Base-by-base conservation (phyloP, 2,888 invertebrate genomes). In the Anoncus sp. region DNA sequence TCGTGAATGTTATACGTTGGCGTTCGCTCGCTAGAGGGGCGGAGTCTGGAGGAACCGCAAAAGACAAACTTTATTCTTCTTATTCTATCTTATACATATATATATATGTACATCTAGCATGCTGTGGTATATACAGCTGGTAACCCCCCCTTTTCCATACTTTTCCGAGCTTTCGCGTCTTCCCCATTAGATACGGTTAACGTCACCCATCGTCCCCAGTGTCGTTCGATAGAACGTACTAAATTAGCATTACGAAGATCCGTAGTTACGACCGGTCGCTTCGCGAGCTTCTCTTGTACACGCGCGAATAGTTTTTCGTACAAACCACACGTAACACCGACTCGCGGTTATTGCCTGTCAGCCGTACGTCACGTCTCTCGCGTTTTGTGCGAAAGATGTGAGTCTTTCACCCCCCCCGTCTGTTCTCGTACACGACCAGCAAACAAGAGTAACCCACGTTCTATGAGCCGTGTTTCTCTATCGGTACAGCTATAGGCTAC, bases 191-290 rank as follows among this genome's bases (percentile, higher is more conserved):
- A 87, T 87, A 87, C 83, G 85, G 86, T 86, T 87, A 87, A 86
- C 84, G 85, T 81, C 83, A 82, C 77, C 80, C 22, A 51, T 24
- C 66, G 76, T 75, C 79, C 80, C 24, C 62, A 16, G 18, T 18
- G 62, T 62, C 71, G 71, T 60, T 79, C 81, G 83, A 86, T 84
- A 83, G 85, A 85, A 77, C 80, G 77, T 79, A 87, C 86, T 88
- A 89, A 89, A 89, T 90, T 86, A 89, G 85, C 86, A 87, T 90
- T 90, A 89, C 84, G 77, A 83, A 85, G 86, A 90, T 88, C 86
- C 86, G 78, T 87, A 87, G 87, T 88, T 89, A 88, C 83, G 86
- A 84, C 65, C 73, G 55, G 74, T 74, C 43, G n/a, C 10, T 31
- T 55, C 63, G 74, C 40, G 67, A 63, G 67, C n/a, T 55, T 77